Evolutionary conservation across 2,113 vertebrate species (phyloP).

Genomic region (Xiphophorus couchianus): DNA sequence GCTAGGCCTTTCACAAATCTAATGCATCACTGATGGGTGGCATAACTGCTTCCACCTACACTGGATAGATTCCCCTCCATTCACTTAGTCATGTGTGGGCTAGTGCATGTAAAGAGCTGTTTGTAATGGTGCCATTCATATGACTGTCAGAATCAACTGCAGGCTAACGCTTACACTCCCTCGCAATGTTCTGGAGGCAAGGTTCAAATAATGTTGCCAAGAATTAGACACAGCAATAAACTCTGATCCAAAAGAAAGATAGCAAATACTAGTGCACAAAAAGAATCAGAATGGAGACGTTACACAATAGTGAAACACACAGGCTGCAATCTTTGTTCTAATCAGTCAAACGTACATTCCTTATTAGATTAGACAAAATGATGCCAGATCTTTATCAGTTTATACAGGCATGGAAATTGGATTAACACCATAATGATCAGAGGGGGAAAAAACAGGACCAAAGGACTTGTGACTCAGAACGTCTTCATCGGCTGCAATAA

Average conservation of each 20-base stretch:
- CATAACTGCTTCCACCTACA: slow-evolving; percentile 30
- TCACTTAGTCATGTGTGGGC: slow-evolving; percentile 48
- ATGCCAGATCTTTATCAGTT: slow-evolving; percentile 38
- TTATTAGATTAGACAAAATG: slow-evolving; percentile 41
- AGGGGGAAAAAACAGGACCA: not conserved
- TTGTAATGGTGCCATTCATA: slow-evolving; percentile 36
- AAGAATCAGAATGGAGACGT: not conserved
- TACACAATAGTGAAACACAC: not conserved
- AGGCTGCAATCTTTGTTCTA: not conserved
- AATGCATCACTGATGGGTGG: slow-evolving; percentile 36
- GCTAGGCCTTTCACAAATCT: slow-evolving; percentile 10
- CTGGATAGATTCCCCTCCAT: slow-evolving; percentile 35
- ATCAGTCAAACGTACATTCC: slow-evolving; percentile 22
- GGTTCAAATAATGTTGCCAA: not conserved
- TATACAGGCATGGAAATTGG: slow-evolving; percentile 49
- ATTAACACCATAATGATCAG: slow-evolving; percentile 44
- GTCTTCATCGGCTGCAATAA: slow-evolving; percentile 21
- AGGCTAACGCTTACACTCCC: slow-evolving; percentile 19
- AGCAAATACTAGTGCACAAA: not conserved
- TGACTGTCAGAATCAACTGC: slow-evolving; percentile 22
- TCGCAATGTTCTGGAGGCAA: not conserved
- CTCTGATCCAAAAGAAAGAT: slow-evolving; percentile 1
- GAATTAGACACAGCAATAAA: slow-evolving; percentile 2
- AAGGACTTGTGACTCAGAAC: slow-evolving; percentile 20
- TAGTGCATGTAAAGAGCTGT: slow-evolving; percentile 36